phyloP scores from a whole-genome alignment of 2,113 vertebrate species.

The Chamaetylas fuelleborni region DNA sequence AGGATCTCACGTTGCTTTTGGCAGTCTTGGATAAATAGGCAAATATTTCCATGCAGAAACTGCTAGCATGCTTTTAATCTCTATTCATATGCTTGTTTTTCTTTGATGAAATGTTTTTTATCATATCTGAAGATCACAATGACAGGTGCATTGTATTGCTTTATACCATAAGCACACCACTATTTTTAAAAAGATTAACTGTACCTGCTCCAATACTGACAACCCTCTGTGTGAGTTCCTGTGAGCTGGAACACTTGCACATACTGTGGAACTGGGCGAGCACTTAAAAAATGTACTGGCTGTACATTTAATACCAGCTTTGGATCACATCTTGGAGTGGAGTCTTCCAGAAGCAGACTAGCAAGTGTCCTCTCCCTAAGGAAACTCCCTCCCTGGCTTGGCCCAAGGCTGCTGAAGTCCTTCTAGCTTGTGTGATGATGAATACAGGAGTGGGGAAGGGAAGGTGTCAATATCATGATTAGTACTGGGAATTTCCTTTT shows the following conservation, averaged over 20 bases:
- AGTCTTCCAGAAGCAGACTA: neutral
- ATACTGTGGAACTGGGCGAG: neutral
- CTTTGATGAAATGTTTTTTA: neutral
- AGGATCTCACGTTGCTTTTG: neutral
- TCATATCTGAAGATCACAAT: neutral
- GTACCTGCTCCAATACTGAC: neutral
- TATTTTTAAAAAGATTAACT: neutral
- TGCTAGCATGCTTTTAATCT: neutral
- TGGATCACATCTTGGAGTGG: neutral
- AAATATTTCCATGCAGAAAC: neutral
- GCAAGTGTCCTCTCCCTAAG: neutral
- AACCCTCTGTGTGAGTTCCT: neutral
- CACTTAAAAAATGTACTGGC: neutral
- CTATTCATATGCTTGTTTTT: neutral
- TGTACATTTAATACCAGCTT: neutral
- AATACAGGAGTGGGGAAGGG: neutral
- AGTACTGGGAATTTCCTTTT: neutral
- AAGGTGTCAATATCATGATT: neutral
- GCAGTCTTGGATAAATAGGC: neutral
- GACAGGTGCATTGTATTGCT: neutral
- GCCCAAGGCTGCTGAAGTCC: neutral
- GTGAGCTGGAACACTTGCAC: neutral
- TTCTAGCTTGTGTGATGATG: neutral
- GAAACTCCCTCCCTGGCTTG: neutral
- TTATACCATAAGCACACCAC: neutral